Evolutionary conservation across 1,140 invertebrate genomes (phyloP).

Genomic region (Habropoda laboriosa): DNA sequence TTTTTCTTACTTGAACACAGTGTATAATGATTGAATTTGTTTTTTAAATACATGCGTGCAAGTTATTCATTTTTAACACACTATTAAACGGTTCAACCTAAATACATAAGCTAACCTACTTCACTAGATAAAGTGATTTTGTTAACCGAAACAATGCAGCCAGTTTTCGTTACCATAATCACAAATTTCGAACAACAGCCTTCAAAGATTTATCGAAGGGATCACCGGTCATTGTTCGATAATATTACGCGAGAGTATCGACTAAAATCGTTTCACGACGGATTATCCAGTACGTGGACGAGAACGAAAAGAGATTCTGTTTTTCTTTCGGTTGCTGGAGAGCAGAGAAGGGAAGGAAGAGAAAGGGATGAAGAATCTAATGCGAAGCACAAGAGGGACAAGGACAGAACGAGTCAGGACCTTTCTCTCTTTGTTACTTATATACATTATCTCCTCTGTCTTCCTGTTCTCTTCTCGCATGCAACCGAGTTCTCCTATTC

Average conservation of each 20-base stretch:
- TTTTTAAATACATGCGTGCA: too few species aligned
- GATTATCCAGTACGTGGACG: conserved; percentile 36
- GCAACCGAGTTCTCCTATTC: conserved; percentile 34
- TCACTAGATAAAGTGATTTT: too few species aligned
- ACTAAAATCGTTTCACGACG: conserved; percentile 31
- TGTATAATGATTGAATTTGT: too few species aligned
- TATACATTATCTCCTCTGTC: neutral
- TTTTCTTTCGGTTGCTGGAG: conserved; percentile 6
- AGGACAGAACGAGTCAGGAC: conserved; percentile 12
- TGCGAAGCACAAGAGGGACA: neutral
- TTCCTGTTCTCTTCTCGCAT: conserved; percentile 14
- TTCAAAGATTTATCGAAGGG: neutral
- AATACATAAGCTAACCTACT: too few species aligned
- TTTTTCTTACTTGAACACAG: too few species aligned
- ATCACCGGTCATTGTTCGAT: neutral
- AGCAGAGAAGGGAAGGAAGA: neutral
- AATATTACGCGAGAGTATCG: conserved; percentile 15
- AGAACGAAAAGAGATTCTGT: conserved; percentile 50
- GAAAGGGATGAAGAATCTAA: neutral
- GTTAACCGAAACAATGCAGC: neutral
- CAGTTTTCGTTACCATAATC: neutral
- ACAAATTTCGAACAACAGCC: neutral
- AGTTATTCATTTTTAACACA: too few species aligned
- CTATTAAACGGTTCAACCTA: too few species aligned
- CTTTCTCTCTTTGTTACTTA: neutral